Evolutionary conservation across 2,888 invertebrate species (phyloP).

Genomic region (Trachelus troglodyta): DNA sequence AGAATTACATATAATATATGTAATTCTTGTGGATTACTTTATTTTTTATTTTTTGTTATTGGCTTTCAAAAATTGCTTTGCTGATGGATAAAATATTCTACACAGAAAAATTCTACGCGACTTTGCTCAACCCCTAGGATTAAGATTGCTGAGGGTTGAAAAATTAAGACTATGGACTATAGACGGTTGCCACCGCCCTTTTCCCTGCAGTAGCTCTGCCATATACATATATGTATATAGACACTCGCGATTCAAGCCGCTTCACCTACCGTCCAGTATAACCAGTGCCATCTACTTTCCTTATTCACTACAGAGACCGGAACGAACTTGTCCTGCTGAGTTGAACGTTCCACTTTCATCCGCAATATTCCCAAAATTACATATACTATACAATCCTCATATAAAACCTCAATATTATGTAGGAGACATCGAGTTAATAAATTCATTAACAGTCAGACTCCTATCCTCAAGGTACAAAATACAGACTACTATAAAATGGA

Average conservation of each 20-base stretch:
- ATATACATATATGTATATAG: not conserved
- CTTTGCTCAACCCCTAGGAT: not conserved
- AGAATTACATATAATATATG: too few species aligned
- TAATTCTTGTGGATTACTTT: not conserved
- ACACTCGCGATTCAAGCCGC: not conserved
- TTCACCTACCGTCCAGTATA: not conserved
- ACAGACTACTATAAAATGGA: not conserved
- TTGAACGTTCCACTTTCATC: constrained; percentile 33
- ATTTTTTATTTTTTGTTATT: not conserved
- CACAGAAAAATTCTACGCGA: not conserved
- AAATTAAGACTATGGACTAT: not conserved
- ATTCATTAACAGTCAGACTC: not conserved
- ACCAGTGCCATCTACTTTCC: constrained; percentile 1
- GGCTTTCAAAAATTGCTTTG: not conserved
- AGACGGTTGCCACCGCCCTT: not conserved
- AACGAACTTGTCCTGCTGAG: not conserved
- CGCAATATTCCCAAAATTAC: not conserved
- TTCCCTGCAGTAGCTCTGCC: not conserved
- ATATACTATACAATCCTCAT: not conserved
- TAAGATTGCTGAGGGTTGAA: not conserved
- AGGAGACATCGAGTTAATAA: not conserved
- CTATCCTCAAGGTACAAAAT: not conserved
- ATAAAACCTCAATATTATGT: not conserved
- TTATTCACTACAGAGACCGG: constrained; percentile 6
- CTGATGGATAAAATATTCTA: not conserved